phyloP scores from a whole-genome alignment of 1,140 invertebrate species.

The Drosophila nebulosa region DNA sequence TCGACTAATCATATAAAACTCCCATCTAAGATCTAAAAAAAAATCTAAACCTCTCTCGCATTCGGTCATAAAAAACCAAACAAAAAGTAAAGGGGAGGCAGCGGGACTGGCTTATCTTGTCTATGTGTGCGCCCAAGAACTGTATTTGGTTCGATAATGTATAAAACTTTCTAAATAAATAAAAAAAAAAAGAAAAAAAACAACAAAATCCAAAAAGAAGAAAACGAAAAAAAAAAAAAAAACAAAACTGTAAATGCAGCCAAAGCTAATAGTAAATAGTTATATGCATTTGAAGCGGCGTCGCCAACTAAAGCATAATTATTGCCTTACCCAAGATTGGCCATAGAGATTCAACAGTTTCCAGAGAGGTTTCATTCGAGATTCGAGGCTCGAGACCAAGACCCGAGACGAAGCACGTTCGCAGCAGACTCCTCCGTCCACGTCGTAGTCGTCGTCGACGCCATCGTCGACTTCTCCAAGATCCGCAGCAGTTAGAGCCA shows the following conservation, averaged over 20 bases:
- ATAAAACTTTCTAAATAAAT: slow-evolving; percentile 65
- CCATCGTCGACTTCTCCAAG: neutral
- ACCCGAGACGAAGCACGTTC: slow-evolving; percentile 2
- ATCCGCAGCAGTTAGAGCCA: neutral
- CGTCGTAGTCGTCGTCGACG: no score
- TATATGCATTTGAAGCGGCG: slow-evolving; percentile 40
- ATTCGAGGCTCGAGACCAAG: neutral
- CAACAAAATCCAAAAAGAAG: slow-evolving; percentile 4
- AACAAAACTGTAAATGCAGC: slow-evolving; percentile 68
- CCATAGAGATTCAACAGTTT: slow-evolving; percentile 23
- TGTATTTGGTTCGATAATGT: slow-evolving; percentile 37
- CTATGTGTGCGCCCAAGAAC: neutral
- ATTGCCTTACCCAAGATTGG: slow-evolving; percentile 53
- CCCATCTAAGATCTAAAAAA: slow-evolving; percentile 14
- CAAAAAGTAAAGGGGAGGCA: neutral
- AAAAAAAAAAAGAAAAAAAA: neutral
- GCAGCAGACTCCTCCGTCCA: neutral
- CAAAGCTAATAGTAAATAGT: slow-evolving; percentile 50
- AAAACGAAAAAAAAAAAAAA: slow-evolving; percentile 11
- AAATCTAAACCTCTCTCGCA: neutral
- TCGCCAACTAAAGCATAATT: slow-evolving; percentile 77
- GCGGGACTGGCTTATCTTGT: no score
- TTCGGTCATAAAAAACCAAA: slow-evolving; percentile 17
- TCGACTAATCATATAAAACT: slow-evolving; percentile 10
- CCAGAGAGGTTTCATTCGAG: neutral